Evolutionary conservation across 2,888 invertebrate genomes (phyloP).

Genomic region (Salticus scenicus): DNA sequence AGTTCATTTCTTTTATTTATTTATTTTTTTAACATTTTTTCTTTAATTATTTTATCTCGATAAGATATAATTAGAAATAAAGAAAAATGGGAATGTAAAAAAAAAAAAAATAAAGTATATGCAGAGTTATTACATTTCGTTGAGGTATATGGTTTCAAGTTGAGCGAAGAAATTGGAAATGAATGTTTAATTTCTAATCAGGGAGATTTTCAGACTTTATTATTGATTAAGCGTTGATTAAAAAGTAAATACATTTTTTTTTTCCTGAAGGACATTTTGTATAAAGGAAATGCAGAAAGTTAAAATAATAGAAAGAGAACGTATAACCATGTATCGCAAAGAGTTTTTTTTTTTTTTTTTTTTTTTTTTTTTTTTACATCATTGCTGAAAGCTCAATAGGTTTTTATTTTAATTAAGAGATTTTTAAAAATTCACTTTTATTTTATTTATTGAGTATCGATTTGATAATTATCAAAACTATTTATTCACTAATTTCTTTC

Average conservation of each 20-base stretch:
- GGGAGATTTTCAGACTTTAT: background rate
- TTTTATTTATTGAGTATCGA: too few species aligned
- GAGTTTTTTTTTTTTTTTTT: too few species aligned
- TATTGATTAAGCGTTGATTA: background rate
- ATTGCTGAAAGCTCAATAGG: too few species aligned
- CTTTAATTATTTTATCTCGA: background rate
- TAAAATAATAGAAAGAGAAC: background rate
- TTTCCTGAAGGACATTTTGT: background rate
- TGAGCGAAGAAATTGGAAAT: background rate
- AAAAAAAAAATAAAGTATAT: too few species aligned
- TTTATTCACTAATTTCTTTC: too few species aligned
- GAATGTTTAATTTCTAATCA: constrained; percentile 8
- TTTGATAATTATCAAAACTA: too few species aligned
- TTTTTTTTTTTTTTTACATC: too few species aligned
- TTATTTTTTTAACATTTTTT: background rate
- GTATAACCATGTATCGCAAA: too few species aligned
- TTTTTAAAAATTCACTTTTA: too few species aligned
- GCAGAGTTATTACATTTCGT: too few species aligned
- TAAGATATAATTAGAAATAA: background rate
- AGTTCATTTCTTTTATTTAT: background rate
- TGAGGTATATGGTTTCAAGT: too few species aligned
- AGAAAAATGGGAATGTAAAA: background rate
- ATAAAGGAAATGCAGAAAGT: background rate
- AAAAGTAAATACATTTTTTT: background rate
- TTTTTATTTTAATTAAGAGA: too few species aligned